phyloP scores from a whole-genome alignment of 2,888 invertebrate genomes.

The Zaprionus lineosus region DNA sequence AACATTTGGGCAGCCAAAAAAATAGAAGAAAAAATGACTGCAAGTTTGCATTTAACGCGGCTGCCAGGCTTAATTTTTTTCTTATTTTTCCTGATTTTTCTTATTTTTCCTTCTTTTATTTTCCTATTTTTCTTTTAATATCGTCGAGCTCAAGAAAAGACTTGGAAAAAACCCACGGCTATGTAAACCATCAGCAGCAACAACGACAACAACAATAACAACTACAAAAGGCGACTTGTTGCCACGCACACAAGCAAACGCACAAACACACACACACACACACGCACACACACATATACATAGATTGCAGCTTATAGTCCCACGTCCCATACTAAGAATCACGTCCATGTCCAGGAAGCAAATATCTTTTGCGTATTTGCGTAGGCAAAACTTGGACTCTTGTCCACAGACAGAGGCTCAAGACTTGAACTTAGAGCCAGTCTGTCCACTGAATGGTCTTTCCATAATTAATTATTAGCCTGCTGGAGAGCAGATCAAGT shows the following conservation, averaged over 20 bases:
- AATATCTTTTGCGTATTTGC: slow-evolving; percentile 71
- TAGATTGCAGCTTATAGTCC: slow-evolving; percentile 26
- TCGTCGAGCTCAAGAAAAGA: slow-evolving; percentile 45
- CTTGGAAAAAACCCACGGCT: slow-evolving; percentile 71
- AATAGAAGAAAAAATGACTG: slow-evolving; percentile 63
- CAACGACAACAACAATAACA: slow-evolving; percentile 5
- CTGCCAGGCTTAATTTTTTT: slow-evolving; percentile 77
- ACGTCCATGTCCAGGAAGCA: slow-evolving; percentile 68
- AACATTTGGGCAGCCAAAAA: slow-evolving; percentile 55
- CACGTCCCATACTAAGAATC: slow-evolving; percentile 46
- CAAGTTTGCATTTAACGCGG: slow-evolving; percentile 78
- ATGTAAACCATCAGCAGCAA: slow-evolving; percentile 52
- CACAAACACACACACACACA: slow-evolving; percentile 30
- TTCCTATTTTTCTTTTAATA: slow-evolving; percentile 63
- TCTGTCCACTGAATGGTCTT: slow-evolving; percentile 8
- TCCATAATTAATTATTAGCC: slow-evolving; percentile 76
- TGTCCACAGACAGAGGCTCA: slow-evolving; percentile 33
- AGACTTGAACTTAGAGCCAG: neutral
- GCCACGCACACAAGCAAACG: slow-evolving; percentile 32
- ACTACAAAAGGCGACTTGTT: slow-evolving; percentile 45
- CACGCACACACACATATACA: slow-evolving; percentile 2
- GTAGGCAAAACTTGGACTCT: slow-evolving; percentile 76
- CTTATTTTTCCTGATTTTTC: slow-evolving; percentile 41
- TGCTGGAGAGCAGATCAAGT: slow-evolving; percentile 59
- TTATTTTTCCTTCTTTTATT: slow-evolving; percentile 58